Evolutionary conservation across 2,113 vertebrate species (phyloP), one percentile per base, ranked within the genome.

Genomic region (Cettia cetti): DNA sequence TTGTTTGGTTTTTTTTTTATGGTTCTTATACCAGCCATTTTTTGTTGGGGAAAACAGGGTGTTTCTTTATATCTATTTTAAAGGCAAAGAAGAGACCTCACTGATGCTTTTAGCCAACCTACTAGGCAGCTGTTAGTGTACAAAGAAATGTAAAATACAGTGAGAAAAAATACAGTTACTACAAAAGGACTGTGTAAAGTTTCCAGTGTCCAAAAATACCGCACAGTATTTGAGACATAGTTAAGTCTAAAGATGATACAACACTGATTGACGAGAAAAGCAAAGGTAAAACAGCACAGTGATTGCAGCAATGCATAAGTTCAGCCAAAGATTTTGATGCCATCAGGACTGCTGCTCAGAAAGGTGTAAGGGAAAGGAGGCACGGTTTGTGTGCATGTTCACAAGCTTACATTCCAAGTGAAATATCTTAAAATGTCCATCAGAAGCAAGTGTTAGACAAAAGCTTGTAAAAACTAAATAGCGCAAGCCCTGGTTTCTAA

Each of bases 11-110:
- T 74, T 85, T 74, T 85, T 74, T 95, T 92, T 91, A 91, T 97
- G 97, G 97, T 97, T 97, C 96, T 98, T 96, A 98, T 97, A 96
- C 96, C 97, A 97, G 97, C 97, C 96, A 95, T 97, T 96, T 95
- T 93, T 91, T 60, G 68, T 85, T 57, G 92, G 93, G 94, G 91
- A 63, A 56, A 87, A 74, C 35, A 76, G 35, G 39, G 37, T 74
- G 65, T 77, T 84, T 82, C 71, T 94, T 91, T 77, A 40, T 54
- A 69, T 82, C 40, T 68, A 71, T 70, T 91, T 96, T 90, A 93
- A 68, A 84, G 80, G 39, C 69, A 90, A 95, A 90, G 81, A 80
- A 23, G 61, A 92, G 74, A 94, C 94, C 96, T 97, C 96, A 90
- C 91, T 86, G 96, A 95, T 97, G 91, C 92, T 95, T 91, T 82